These are phyloP conservation scores for Thamnophis sirtalis DNA, from an alignment of 2,113 vertebrate genomes.

Conservation along the genomic window DNA sequence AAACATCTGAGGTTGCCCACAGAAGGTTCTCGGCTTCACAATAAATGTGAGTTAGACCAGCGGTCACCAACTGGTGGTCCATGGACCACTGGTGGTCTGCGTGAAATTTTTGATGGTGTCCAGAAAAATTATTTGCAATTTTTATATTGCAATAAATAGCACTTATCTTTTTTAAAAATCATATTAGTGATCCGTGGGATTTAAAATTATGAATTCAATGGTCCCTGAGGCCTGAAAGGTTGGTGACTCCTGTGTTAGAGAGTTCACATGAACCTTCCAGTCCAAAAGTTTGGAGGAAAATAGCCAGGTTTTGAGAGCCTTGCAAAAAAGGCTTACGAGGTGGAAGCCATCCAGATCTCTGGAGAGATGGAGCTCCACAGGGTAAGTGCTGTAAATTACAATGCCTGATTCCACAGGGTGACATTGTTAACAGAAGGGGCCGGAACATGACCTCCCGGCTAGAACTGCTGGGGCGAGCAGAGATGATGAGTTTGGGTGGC, in stretches of 20 bases:
- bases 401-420: neutral
- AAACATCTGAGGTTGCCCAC: neutral
- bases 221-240: too few relatives aligned
- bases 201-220: too few relatives aligned
- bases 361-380: neutral
- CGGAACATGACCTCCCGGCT: neutral
- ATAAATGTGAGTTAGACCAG: neutral
- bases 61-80: too few relatives aligned
- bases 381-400: neutral
- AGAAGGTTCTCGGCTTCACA: neutral
- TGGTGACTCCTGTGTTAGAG: neutral
- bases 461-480: neutral
- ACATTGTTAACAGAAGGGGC: neutral
- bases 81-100: too few relatives aligned
- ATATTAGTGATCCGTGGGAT: too few relatives aligned
- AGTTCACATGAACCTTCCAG: neutral
- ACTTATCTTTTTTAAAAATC: too few relatives aligned
- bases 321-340: neutral
- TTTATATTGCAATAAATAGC: too few relatives aligned
- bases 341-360: neutral
- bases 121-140: too few relatives aligned
- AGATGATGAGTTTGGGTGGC: neutral
- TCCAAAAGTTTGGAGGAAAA: neutral
- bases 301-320: neutral
- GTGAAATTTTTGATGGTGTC: too few relatives aligned